Evolutionary conservation across 2,888 invertebrate genomes (phyloP), one percentile per base, ranked within the genome.

Genomic region (Hydrotaea cyrtoneurina): DNA sequence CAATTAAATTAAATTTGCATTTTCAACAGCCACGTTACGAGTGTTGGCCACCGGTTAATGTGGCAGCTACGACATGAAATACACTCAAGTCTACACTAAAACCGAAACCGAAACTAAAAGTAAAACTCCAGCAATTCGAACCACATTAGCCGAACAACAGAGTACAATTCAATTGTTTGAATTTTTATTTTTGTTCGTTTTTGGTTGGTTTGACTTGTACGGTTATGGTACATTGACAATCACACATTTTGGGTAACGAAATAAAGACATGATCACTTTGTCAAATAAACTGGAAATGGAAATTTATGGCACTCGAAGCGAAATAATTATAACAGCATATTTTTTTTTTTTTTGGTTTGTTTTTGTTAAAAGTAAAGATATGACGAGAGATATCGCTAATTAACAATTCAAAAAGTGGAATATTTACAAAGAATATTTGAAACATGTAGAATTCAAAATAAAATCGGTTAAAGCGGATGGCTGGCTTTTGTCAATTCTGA

Each of bases 161-260:
- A 62, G 43, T 43, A 84, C 83, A 86, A 87, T 87, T 87, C 86
- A 87, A 87, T 89, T 87, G 87, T 83, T 87, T 83, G 88, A 85
- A 80, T 82, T 86, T 87, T 88, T 74, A 19, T 11, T 15, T 66
- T 19, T 19, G 7, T 21, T 64, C 19, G n/a, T 26, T 17, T 39
- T 23, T 55, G 75, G 3, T 31, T 31, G 31, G 7, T 7, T 78
- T 39, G 55, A 73, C 36, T 19, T 8, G 55, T 66, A 55, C 86
- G 86, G 89, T 90, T 87, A 86, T 87, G 90, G 87, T 87, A 91
- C 90, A 90, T 90, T 91, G 89, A 89, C 89, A 88, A 88, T 91
- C 89, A 90, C 90, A 91, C 90, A 89, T 90, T 90, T 89, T 88
- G 50, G n/a, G 69, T 19, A 73, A 69, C 50, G 80, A 57, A 71